Conservation (phyloP, 2,888 invertebrate species). For the Notocelia uddmanniana region DNA sequence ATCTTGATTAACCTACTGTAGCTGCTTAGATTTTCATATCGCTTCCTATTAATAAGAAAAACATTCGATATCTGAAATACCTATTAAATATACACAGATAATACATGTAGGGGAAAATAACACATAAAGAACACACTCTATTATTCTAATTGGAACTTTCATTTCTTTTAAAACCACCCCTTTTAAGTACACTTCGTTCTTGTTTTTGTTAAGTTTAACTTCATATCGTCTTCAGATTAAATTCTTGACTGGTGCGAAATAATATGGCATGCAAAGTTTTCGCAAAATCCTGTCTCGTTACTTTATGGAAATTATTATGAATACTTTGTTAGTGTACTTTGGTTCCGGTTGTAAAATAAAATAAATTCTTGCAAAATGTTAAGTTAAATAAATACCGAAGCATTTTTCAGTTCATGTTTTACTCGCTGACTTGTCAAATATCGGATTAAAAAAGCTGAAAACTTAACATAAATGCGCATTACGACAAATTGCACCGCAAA, state of each 20-base stretch:
- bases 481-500: constrained; percentile 1
- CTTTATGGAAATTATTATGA: background rate
- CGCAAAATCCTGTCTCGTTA: background rate
- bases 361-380: too few relatives aligned
- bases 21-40: background rate
- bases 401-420: too few relatives aligned
- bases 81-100: too few relatives aligned
- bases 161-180: too few relatives aligned
- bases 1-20: background rate
- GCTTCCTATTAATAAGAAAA: background rate
- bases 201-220: background rate
- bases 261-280: background rate
- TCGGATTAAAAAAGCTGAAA: too few relatives aligned
- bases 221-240: background rate
- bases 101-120: too few relatives aligned
- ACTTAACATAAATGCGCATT: background rate
- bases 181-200: background rate
- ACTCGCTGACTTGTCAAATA: too few relatives aligned
- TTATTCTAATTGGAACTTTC: too few relatives aligned
- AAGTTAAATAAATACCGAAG: too few relatives aligned
- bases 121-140: too few relatives aligned
- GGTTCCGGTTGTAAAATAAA: too few relatives aligned
- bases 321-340: too few relatives aligned
- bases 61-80: background rate
- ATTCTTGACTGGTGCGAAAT: background rate